A percentile compares a stretch with the other conserved stretches of the same genome.
phyloP scores from a whole-genome alignment of 2,797 vertebrate genomes.

The Acrocephalus scirpaceus region DNA sequence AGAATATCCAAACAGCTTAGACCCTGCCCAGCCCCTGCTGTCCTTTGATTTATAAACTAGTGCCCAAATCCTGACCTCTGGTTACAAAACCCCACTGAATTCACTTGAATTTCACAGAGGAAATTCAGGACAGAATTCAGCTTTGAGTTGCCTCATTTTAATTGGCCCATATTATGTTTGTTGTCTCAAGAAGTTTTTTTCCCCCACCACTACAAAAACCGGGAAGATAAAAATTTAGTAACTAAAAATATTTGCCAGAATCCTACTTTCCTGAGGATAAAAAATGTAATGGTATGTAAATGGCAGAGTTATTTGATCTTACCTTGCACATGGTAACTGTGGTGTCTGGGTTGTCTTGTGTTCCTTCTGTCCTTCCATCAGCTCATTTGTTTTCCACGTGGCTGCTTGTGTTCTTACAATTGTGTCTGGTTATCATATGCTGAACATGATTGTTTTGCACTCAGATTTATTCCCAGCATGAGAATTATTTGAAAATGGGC shows the following conservation, averaged over 20 bases:
- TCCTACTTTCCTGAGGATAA: not conserved
- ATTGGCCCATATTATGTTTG: not conserved
- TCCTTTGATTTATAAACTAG: not conserved
- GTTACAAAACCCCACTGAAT: not conserved
- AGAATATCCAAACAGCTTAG: not conserved
- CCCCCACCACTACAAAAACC: not conserved
- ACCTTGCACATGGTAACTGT: not conserved
- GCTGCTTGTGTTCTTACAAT: constrained; percentile 3
- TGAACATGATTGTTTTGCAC: constrained; percentile 2
- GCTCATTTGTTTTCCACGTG: constrained; percentile 36
- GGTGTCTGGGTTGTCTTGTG: not conserved
- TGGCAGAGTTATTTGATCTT: constrained; percentile 1
- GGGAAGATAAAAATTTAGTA: not conserved
- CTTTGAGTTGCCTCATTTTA: not conserved
- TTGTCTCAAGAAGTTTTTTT: not conserved
- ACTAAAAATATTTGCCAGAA: not conserved
- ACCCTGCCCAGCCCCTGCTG: not conserved
- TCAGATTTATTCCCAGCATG: constrained; percentile 55
- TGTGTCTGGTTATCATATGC: constrained; percentile 44
- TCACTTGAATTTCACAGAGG: not conserved
- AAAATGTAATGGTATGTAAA: not conserved
- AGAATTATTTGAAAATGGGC: constrained; percentile 19
- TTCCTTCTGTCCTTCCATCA: constrained; percentile 12
- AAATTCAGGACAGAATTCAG: not conserved
- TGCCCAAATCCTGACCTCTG: not conserved